Evolutionary conservation across 2,888 invertebrate genomes (phyloP), one percentile per base, ranked within the genome.

Genomic region (Campoplex nolae): DNA sequence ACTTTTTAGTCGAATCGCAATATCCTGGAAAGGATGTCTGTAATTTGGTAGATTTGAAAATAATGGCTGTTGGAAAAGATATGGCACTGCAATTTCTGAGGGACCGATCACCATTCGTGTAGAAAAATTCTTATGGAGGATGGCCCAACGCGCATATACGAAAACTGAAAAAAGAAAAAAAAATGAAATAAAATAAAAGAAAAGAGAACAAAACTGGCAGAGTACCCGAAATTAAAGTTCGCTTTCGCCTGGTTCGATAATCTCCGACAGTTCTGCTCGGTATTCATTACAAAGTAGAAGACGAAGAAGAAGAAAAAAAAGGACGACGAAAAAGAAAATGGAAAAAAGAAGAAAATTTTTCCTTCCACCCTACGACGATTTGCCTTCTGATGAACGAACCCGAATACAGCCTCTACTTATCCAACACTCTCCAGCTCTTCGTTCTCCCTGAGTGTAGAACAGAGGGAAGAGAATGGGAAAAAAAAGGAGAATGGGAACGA

Each of bases 31-130:
- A 90, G 90, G 91, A 91, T 91, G 91, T 89, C 91, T 90, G 92
- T 92, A 91, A 92, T 92, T 91, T 91, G 89, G 90, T 92, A 91
- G 91, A 92, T 91, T 90, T 89, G 89, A 90, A 90, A 90, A 90
- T 92, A 92, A 92, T 92, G 91, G 92, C 89, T 89, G 88, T 85
- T 73, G 84, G 82, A 74, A 86, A 84, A 58, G 83, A 62, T 89
- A 89, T 88, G 89, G 90, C 89, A 89, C 85, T 89, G 89, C 89
- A 89, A 89, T 89, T 89, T 88, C 86, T 79, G 78, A 73, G 56
- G 48, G 56, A 54, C 56, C 23, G 42, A 4, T 58, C 56, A 42
- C 68, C 76, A 83, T 81, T 81, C 73, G 70, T 13, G 77, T 58
- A 51, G 86, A 62, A 70, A 67, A 74, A 67, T 77, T 83, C 70